Evolutionary conservation across 2,888 invertebrate genomes (phyloP), one percentile per base, ranked within the genome.

Genomic region (Microctonus hyperodae): DNA sequence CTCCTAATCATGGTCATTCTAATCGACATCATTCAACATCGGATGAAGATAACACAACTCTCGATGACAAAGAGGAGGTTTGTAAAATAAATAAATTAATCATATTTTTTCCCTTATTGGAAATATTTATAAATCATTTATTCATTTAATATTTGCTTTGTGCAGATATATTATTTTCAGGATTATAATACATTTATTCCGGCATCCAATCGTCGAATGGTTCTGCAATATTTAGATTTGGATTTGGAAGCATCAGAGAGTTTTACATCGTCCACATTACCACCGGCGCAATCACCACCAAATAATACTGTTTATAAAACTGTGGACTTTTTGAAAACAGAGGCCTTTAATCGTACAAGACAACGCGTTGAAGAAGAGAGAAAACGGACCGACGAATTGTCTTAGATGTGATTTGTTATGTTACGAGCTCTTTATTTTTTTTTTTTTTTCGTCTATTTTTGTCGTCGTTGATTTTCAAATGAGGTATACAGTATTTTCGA

Each of bases 291-390:
- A 65, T 83, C 84, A n/a, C 84, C 86, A 28, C 81, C 84, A 40
- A 84, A 84, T 70, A 85, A 85, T 13, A 76, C 92, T 0, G 94
- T 94, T 9, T 97, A 97, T 84, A 95, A 96, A 83, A 94, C 93
- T 1, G 96, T 97, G 0, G 97, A 97, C 85, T 97, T 97, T 86
- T 86, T 95, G 61, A 97, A 96, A 86, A 97, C 97, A 0, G 92
- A 95, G 81, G 97, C 96, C 6, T 94, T 97, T 79, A 95, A 94
- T 84, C 90, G 92, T 69, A 95, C 94, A 40, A 88, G 92, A 61
- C 91, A 92, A 80, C 91, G 92, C 78, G 91, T 92, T 0, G 93
- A 92, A 80, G 90, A 90, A 70, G 90, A 90, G 37, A 85, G 92
- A 71, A 85, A 85, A 70, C 81, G 84, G 68, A 79, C 83, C 33